Evolutionary conservation across 1,140 invertebrate genomes (phyloP).

Genomic region (Ladona fulva): DNA sequence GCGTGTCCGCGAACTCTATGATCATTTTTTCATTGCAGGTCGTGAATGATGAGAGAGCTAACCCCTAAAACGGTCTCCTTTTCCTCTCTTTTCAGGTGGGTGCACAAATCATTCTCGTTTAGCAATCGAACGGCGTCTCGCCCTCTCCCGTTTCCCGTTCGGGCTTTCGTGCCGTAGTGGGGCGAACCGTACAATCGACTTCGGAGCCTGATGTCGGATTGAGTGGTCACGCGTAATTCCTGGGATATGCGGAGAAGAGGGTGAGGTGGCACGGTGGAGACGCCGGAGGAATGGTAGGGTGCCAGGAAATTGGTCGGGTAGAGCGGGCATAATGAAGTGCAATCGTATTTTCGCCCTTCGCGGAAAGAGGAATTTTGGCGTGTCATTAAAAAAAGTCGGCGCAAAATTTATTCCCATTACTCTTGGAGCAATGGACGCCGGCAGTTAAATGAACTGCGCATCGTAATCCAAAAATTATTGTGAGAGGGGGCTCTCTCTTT

Average conservation of each 20-base stretch:
- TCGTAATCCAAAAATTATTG: too few species aligned
- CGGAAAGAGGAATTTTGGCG: too few species aligned
- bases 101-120: neutral
- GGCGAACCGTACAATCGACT: neutral
- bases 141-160: neutral
- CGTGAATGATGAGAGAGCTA: too few species aligned
- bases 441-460: too few species aligned
- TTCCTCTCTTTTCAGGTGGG: neutral
- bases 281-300: too few species aligned
- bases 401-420: too few species aligned
- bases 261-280: neutral
- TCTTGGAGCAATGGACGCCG: too few species aligned
- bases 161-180: neutral
- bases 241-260: neutral
- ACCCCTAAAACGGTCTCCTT: neutral
- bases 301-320: neutral
- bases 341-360: neutral
- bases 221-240: slow-evolving; percentile 2
- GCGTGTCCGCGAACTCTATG: too few species aligned
- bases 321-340: neutral
- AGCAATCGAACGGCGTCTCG: neutral
- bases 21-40: too few species aligned
- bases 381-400: too few species aligned
- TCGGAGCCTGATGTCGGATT: neutral
- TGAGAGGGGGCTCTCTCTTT: too few species aligned